Conservation (phyloP, 2,888 invertebrate species). For the Neoascia interrupta region DNA sequence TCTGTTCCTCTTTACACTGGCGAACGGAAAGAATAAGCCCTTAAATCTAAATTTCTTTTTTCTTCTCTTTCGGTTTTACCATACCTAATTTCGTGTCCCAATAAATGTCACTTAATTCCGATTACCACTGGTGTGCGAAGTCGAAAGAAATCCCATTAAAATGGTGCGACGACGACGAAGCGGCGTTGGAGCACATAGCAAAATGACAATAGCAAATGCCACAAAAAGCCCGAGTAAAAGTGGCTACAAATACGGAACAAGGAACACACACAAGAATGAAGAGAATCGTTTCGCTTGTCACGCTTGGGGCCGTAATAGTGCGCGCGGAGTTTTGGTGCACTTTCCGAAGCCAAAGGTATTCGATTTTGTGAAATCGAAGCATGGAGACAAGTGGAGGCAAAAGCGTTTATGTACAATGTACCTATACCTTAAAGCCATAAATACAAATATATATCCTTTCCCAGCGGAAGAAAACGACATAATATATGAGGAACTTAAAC, state of each 20-base stretch:
- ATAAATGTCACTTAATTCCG: slow-evolving; percentile 71
- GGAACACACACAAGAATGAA: neutral
- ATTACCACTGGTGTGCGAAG: slow-evolving; percentile 68
- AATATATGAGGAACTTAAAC: slow-evolving; percentile 7
- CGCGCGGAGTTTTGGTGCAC: no score
- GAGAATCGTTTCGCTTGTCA: slow-evolving; percentile 1
- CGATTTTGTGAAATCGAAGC: slow-evolving; percentile 13
- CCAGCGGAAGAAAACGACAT: neutral
- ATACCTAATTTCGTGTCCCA: slow-evolving; percentile 57
- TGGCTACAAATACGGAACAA: neutral
- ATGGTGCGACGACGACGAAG: neutral
- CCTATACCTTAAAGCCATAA: no score
- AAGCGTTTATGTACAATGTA: no score
- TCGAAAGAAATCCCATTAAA: slow-evolving; percentile 62
- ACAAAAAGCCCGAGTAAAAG: neutral
- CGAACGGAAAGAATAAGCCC: slow-evolving; percentile 42
- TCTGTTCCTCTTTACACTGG: slow-evolving; percentile 1
- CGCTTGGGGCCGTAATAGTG: slow-evolving; percentile 12
- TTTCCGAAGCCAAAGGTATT: no score
- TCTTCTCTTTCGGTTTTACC: slow-evolving; percentile 13
- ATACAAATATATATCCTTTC: no score
- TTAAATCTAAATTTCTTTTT: slow-evolving; percentile 42
- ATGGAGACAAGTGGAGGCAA: no score
- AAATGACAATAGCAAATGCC: neutral
- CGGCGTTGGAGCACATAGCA: neutral